phyloP scores from a whole-genome alignment of 1,140 invertebrate genomes.

The Pogonomyrmex californicus region DNA sequence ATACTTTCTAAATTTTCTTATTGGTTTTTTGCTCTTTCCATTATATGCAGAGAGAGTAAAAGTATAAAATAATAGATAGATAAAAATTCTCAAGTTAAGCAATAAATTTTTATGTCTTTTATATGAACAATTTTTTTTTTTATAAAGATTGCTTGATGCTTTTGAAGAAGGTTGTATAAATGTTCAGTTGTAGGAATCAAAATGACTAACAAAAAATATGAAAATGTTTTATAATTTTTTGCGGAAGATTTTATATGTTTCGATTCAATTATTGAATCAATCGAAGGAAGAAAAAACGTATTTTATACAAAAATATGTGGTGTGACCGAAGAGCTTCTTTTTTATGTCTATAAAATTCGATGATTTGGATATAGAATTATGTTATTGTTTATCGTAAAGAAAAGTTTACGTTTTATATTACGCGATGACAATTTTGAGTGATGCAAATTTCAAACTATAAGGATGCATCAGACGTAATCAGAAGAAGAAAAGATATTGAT shows the following conservation, averaged over 20 bases:
- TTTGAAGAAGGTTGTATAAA: background rate
- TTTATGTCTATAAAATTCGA: background rate
- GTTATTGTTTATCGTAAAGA: background rate
- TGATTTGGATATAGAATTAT: background rate
- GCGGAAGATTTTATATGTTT: background rate
- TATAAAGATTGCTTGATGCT: background rate
- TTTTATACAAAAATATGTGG: background rate
- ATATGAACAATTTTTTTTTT: background rate
- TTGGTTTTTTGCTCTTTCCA: background rate
- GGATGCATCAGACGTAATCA: background rate
- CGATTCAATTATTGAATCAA: background rate
- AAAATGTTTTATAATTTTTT: background rate
- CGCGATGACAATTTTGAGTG: background rate
- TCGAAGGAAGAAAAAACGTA: background rate
- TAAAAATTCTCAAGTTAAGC: background rate
- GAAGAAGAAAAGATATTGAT: background rate
- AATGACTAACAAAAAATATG: background rate
- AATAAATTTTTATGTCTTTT: slow-evolving; percentile 12
- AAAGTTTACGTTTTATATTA: background rate
- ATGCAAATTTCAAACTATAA: background rate
- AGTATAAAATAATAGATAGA: too few relatives aligned
- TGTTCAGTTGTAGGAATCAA: background rate
- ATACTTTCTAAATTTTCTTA: slow-evolving; percentile 26
- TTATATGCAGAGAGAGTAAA: slow-evolving; percentile 30
- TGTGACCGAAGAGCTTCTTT: background rate